Base-by-base conservation (phyloP, 1,140 invertebrate species). In the Hycleus cichorii region DNA sequence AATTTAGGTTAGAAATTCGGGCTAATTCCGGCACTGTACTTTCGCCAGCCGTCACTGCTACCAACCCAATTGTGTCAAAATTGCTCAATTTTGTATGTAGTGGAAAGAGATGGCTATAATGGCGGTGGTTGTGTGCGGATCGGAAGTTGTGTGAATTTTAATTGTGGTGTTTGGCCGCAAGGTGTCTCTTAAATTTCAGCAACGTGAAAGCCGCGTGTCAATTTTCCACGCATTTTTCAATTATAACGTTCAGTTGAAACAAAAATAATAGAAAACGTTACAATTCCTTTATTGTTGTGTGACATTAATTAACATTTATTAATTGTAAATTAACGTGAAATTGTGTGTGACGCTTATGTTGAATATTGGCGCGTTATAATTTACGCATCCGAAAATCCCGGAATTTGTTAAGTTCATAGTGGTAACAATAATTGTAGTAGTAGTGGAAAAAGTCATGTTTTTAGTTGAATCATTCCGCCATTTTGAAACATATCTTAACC, bases 181-280 rank as follows among this genome's bases (percentile, higher is more conserved):
- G 67, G 38, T 54, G 57, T 32, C 57, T 39, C 39, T 42, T 46
- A 46, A 27, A 60, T 66, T 67, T 59, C 66, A 62, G 65, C 63
- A 72, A 70, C 71, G 72, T 73, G 72, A 73, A 71, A 74, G 73
- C 72, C 73, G 73, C 73, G 73, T 74, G 73, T 74, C 72, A 74
- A 67, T 73, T 71, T 67, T 67, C 57, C 65, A n/a, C 9, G 10
- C 9, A 42, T n/a, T 42, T 42, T 42, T 42, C 9, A 42, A n/a
- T 42, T n/a, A 1, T 18, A 18, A 18, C 18, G 18, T 18, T 18
- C 18, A 18, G 18, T 18, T 18, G 18, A 18, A 18, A n/a, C 11
- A n/a, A 42, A n/a, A 42, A 42, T 42, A 42, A 42, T 42, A 42
- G 59, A 64, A 65, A 66, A 32, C 32, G 54, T 66, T 65, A 64